These are phyloP conservation scores for Heliconius hortense DNA, from an alignment of 2,888 invertebrate species.

Conservation along the genomic window DNA sequence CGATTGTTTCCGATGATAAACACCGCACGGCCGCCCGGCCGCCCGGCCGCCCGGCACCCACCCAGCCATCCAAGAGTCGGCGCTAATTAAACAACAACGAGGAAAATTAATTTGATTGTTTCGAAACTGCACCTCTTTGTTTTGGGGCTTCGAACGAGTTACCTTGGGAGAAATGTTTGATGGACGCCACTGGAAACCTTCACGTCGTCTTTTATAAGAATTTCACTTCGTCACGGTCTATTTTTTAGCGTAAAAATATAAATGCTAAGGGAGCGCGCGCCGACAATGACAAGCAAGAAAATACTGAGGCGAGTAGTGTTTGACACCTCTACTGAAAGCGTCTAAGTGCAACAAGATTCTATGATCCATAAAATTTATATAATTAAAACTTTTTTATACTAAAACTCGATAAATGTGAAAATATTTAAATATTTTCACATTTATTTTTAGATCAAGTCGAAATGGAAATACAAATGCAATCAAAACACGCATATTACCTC, in stretches of 20 bases:
- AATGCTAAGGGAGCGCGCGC: conserved; percentile 53
- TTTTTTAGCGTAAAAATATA: conserved; percentile 51
- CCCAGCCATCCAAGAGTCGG: conserved; percentile 75
- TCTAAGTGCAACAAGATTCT: conserved; percentile 64
- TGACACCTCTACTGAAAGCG: conserved; percentile 64
- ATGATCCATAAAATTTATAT: conserved; percentile 46
- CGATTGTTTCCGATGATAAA: too few relatives aligned
- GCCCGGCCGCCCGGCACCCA: conserved; percentile 60
- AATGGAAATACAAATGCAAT: background rate
- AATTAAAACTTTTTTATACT: conserved; percentile 11
- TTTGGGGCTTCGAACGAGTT: conserved; percentile 65
- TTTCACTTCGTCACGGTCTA: conserved; percentile 57
- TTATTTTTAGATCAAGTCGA: background rate
- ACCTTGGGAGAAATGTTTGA: conserved; percentile 69
- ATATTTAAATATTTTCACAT: background rate
- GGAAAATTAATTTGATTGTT: conserved; percentile 81
- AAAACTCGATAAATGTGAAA: too few relatives aligned
- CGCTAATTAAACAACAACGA: conserved; percentile 82
- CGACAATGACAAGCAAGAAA: conserved; percentile 62
- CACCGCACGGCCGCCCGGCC: too few relatives aligned
- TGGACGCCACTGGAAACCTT: conserved; percentile 55
- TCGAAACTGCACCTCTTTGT: conserved; percentile 77
- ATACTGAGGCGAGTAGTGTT: conserved; percentile 62
- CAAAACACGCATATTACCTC: background rate
- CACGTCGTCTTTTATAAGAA: conserved; percentile 47